Conservation (phyloP, 1,140 invertebrate genomes). For the Steinernema feltiae region DNA sequence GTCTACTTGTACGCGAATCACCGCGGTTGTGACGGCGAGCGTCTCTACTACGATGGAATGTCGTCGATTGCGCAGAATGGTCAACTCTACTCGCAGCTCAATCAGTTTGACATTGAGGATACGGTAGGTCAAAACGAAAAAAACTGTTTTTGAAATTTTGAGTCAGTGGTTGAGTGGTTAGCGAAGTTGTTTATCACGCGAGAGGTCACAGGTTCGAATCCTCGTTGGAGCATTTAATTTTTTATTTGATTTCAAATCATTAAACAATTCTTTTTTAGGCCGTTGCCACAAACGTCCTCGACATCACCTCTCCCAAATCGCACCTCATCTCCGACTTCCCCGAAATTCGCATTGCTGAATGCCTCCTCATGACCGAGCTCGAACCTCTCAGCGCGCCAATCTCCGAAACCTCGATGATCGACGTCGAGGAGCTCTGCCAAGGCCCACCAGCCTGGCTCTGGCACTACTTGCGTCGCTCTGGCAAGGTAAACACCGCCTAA, state of each 20-base stretch:
- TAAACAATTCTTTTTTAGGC: neutral
- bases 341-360: neutral
- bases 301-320: too few species aligned
- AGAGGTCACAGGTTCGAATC: too few species aligned
- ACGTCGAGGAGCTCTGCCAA: constrained; percentile 50
- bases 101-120: constrained; percentile 85
- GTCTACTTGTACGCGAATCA: constrained; percentile 92
- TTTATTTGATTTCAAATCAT: neutral
- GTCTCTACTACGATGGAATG: constrained; percentile 87
- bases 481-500: constrained; percentile 9
- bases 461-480: constrained; percentile 77
- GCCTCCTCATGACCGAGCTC: neutral
- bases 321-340: too few species aligned
- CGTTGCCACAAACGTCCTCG: neutral
- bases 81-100: constrained; percentile 71
- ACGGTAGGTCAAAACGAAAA: too few species aligned
- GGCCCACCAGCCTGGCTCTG: constrained; percentile 84
- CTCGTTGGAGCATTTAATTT: too few species aligned
- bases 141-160: too few species aligned
- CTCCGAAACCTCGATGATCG: neutral
- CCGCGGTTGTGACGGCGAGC: constrained; percentile 89
- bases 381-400: neutral
- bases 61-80: constrained; percentile 87
- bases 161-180: too few species aligned
- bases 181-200: too few species aligned